These are phyloP conservation scores for Emydoidea blandingii DNA, from an alignment of 2,797 vertebrate species.

Conservation along the genomic window DNA sequence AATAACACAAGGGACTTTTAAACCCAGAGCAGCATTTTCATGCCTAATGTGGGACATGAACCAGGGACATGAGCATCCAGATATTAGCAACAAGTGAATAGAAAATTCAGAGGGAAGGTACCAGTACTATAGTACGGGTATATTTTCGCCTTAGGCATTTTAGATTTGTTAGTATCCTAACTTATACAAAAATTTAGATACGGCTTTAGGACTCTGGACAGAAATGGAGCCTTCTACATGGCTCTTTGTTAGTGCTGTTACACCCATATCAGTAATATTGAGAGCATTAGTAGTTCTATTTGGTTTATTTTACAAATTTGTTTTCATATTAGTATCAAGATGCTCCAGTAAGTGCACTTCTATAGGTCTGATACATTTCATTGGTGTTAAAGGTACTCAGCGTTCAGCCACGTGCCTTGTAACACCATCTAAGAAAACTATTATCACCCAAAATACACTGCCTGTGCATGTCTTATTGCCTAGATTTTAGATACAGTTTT, in stretches of 20 bases:
- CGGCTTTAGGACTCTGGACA: neutral
- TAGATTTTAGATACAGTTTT: neutral
- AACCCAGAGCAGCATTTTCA: neutral
- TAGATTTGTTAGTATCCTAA: neutral
- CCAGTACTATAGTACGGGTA: neutral
- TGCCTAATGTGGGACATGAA: neutral
- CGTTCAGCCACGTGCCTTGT: neutral
- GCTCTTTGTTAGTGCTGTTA: neutral
- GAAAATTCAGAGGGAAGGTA: neutral
- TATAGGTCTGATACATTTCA: neutral
- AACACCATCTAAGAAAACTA: neutral
- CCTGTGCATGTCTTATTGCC: neutral
- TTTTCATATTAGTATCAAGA: neutral
- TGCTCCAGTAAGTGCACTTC: neutral
- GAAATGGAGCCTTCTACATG: neutral
- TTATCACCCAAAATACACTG: accelerated
- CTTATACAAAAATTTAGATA: neutral
- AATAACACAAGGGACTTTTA: neutral
- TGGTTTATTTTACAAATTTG: neutral
- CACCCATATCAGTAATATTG: neutral
- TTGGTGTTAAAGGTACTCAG: neutral
- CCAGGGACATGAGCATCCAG: neutral
- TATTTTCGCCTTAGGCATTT: neutral
- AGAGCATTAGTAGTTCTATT: accelerated
- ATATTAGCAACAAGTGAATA: neutral